phyloP scores from a whole-genome alignment of 2,113 vertebrate species.

The Ciconia maguari region DNA sequence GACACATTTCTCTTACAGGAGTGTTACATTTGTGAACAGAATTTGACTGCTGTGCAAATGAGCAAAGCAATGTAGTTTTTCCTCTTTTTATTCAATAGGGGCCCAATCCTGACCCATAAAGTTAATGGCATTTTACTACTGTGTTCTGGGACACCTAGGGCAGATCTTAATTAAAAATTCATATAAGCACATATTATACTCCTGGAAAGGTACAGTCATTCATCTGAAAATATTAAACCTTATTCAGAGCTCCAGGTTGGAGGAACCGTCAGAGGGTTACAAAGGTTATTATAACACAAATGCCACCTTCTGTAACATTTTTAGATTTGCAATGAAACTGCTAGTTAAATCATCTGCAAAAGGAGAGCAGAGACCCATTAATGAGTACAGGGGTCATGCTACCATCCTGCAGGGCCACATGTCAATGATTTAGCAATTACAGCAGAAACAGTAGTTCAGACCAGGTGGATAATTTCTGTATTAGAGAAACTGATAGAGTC shows the following conservation, averaged over 20 bases:
- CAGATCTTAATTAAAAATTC: neutral
- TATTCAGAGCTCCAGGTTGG: neutral
- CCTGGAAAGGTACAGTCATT: neutral
- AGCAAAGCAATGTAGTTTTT: neutral
- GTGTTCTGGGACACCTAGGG: neutral
- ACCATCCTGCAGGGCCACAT: neutral
- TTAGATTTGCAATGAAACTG: slow-evolving; percentile 21
- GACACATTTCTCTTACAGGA: neutral
- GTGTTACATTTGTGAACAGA: neutral
- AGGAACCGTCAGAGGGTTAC: neutral
- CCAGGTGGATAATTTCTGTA: slow-evolving; percentile 14
- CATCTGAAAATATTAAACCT: neutral
- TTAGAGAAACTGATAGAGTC: slow-evolving; percentile 12
- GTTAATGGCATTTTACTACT: neutral
- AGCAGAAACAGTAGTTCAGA: slow-evolving; percentile 16
- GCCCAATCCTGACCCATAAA: neutral
- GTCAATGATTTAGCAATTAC: slow-evolving; percentile 54
- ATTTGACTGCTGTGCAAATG: neutral
- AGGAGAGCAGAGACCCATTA: slow-evolving; percentile 12
- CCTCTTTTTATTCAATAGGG: neutral
- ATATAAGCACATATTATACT: neutral
- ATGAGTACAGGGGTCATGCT: neutral
- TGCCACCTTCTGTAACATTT: neutral
- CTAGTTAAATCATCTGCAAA: neutral
- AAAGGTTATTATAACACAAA: slow-evolving; percentile 35